Evolutionary conservation across 1,140 invertebrate genomes (phyloP).

Genomic region (Dendrolimus kikuchii): DNA sequence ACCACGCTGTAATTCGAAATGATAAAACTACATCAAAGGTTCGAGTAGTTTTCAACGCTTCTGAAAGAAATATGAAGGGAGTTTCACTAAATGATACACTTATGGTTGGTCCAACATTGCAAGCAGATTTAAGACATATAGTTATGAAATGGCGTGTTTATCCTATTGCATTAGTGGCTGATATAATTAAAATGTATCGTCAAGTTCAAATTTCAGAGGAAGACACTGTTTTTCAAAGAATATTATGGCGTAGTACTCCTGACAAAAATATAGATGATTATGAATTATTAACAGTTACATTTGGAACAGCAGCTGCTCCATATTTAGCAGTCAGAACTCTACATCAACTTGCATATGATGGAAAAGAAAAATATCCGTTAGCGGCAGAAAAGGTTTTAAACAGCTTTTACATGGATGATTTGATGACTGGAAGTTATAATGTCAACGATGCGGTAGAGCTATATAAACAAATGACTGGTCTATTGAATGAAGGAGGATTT

Average conservation of each 20-base stretch:
- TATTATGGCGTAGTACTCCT: constrained; percentile 33
- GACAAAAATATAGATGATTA: constrained; percentile 8
- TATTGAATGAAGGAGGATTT: constrained; percentile 11
- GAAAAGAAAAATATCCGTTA: constrained; percentile 15
- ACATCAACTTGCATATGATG: constrained; percentile 33
- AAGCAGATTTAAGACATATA: too few species aligned
- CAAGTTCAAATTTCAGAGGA: constrained; percentile 30
- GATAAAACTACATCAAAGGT: too few species aligned
- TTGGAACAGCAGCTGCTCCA: constrained; percentile 34
- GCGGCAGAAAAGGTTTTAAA: constrained; percentile 14
- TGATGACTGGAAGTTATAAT: constrained; percentile 30
- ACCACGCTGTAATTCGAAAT: too few species aligned
- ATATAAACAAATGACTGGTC: constrained; percentile 1
- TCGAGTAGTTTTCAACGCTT: too few species aligned
- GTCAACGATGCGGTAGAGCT: constrained; percentile 16
- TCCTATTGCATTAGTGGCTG: constrained; percentile 35
- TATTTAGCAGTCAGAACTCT: constrained; percentile 30
- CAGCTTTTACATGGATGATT: constrained; percentile 29
- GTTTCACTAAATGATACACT: too few species aligned
- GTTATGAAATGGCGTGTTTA: constrained; percentile 48
- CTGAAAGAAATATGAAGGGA: too few species aligned
- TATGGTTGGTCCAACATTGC: too few species aligned
- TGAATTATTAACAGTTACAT: constrained; percentile 29
- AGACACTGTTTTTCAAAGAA: constrained; percentile 31
- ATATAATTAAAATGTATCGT: constrained; percentile 57